Base-by-base conservation (phyloP, 2,797 vertebrate species). In the Halcyon chelicuti region DNA sequence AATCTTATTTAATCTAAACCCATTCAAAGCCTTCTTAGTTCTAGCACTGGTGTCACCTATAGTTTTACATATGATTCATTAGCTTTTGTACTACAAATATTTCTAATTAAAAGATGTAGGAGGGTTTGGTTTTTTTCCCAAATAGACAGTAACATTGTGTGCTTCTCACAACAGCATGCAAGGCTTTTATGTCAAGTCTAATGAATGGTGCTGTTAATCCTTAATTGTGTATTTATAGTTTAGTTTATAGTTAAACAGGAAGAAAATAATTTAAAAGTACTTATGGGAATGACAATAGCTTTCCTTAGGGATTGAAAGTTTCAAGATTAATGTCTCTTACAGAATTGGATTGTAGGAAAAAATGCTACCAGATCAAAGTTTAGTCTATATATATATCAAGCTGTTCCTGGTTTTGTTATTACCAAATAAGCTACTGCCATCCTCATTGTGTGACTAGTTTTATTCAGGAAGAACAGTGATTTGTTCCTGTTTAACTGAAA, bases 191-290 rank as follows among this genome's bases (percentile, higher is more conserved):
- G 58, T 52, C 75, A 83, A 3, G 1, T 67, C 29, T 93, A 74
- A 87, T 61, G 70, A 93, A 93, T 63, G 14, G 13, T 79, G 44
- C 3, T 94, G 39, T 90, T 93, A 78, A 73, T 88, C 55, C 26
- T 79, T 90, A 90, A 84, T 68, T 83, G 61, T 66, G 14, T 93
- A 95, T 96, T 93, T 94, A 86, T 94, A 81, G 82, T 78, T 93
- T 88, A 65, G 58, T 88, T 95, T 94, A 63, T 49, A 44, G 70
- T 67, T 84, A 94, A 91, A 66, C 0, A 0, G 73, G 37, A 93
- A 75, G 77, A 92, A 90, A 90, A 80, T 81, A 91, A 73, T 90
- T 86, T 88, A 44, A 18, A 89, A 86, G 39, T 70, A 73, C 35
- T 96, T 88, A 68, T 0, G 0, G 70, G 86, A 95, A 84, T 52